Conservation (phyloP, 2,113 vertebrate genomes). For the Alaudala cheleensis region DNA sequence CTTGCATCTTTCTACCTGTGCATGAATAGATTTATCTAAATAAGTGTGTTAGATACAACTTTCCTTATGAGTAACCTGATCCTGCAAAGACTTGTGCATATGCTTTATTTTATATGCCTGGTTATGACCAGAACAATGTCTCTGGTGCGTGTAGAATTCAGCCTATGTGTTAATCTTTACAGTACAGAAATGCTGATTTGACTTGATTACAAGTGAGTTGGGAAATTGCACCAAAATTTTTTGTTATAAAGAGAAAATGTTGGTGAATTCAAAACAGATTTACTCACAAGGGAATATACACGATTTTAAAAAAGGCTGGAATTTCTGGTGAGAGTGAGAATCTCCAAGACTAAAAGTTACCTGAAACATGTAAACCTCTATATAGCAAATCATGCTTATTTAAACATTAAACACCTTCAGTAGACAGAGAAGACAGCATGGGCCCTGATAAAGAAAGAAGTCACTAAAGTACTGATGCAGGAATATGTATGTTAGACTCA, state of each 20-base stretch:
- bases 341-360: not conserved
- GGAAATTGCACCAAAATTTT: not conserved
- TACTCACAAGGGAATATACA: not conserved
- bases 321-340: not conserved
- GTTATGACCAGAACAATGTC: not conserved
- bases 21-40: not conserved
- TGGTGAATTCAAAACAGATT: not conserved
- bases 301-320: not conserved
- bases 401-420: not conserved
- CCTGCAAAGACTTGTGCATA: not conserved
- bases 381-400: not conserved
- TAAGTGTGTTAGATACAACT: not conserved
- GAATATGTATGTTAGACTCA: not conserved
- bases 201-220: not conserved
- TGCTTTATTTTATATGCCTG: not conserved
- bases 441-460: not conserved
- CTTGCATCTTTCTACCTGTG: not conserved
- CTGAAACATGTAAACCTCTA: not conserved
- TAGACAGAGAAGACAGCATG: not conserved
- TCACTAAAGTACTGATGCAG: not conserved
- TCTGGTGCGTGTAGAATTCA: not conserved
- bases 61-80: not conserved
- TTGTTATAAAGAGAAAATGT: not conserved
- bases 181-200: not conserved
- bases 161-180: not conserved